Evolutionary conservation across 2,113 vertebrate genomes (phyloP), one percentile per base, ranked within the genome.

Genomic region (Oreochromis aureus): DNA sequence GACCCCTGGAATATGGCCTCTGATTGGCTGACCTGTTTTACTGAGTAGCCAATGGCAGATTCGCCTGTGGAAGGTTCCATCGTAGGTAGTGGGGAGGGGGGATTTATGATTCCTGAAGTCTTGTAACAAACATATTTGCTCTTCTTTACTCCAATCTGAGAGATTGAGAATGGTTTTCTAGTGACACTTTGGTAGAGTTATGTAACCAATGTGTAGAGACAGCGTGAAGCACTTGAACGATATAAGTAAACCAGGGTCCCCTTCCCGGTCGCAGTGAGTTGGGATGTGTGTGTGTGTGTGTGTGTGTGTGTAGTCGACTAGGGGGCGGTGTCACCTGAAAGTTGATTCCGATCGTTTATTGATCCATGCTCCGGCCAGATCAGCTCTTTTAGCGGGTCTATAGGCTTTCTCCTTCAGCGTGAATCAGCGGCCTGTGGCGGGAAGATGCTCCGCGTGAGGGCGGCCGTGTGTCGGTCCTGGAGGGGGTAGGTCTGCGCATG

Each of bases 401-500:
- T 16, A 34, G 7, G 36, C 8, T 56, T 24, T 55, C 27, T 46
- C 44, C 22, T 69, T n/a, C 46, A 19, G 10, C 11, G 15, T 8
- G 51, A 46, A 30, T 10, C 39, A 2, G 10, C 36, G 16, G 15
- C 19, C 54, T 39, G 16, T 22, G 9, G 9, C 16, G 5, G 44
- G 51, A 92, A 54, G 56, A 94, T 94, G 94, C 91, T 97, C 78
- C 93, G 95, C 46, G 83, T 93, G 86, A 89, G 90, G 51, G 80
- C 90, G 41, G 73, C 85, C 4, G 79, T 91, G 51, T 84, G 54
- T 11, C 93, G 63, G 46, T 94, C 91, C 18, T 93, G 92, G 95
- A 91, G 94, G 59, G 94, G 96, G 96, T 97, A 95, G 22, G 95
- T 94, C 15, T 41, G 87, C 89, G 92, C 92, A 86, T 88, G 89